A percentile compares a stretch with the other conserved stretches of the same genome.
Evolutionary conservation across 2,797 vertebrate genomes (phyloP).

Genomic region (Hypotaenidia philippensis): DNA sequence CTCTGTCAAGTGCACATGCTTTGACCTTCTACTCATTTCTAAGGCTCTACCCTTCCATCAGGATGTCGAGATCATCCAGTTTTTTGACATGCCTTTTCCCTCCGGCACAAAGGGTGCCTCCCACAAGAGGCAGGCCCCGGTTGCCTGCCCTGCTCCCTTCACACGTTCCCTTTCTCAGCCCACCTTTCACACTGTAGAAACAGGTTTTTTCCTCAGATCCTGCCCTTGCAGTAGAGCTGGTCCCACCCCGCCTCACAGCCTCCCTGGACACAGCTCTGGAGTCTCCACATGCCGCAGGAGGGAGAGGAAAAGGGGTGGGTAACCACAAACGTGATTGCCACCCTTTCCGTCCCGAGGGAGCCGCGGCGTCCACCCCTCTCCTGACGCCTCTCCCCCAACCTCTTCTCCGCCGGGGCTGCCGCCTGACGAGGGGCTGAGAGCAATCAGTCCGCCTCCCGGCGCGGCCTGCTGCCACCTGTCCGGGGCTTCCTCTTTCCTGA

Average conservation of each 20-base stretch:
- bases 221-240: not conserved
- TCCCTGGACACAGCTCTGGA: not conserved
- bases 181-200: not conserved
- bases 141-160: not conserved
- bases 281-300: fast-evolving
- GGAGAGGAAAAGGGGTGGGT: not conserved
- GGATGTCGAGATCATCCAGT: not conserved
- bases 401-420: not conserved
- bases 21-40: not conserved
- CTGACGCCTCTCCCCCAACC: not conserved
- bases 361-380: not conserved
- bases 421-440: not conserved
- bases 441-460: not conserved
- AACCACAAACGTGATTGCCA: no score
- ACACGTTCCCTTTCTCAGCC: not conserved
- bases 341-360: not conserved
- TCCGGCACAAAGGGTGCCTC: not conserved
- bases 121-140: not conserved
- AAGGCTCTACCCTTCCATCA: not conserved
- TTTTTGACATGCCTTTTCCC: not conserved
- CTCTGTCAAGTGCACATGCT: not conserved
- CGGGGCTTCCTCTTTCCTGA: not conserved
- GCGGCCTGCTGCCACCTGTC: not conserved
- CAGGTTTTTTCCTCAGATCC: not conserved
- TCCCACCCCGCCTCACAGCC: not conserved